Evolutionary conservation across 30 jellyfish, hydroid and myxozoan genomes (phyloP), one percentile per base, ranked within the genome.

Genomic region (Phacellophora camtschatica): DNA sequence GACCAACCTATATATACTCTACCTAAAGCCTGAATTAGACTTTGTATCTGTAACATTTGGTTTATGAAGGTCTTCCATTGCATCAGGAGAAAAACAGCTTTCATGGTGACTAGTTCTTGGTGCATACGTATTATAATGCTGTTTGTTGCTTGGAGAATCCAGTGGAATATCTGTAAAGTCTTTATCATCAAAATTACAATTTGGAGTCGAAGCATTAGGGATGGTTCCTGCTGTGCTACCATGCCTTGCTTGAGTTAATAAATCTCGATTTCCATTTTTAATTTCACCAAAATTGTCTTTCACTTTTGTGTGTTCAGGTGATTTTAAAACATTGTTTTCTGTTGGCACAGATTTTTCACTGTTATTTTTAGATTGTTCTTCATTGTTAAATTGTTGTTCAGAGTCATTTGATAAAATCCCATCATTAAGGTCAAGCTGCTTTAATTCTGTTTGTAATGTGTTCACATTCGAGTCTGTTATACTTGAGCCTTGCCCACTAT

Each of bases 401-500:
- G 63, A 82, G 3, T 43, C 67, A 13, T 23, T 66, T 4, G 65
- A 53, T 22, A 23, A 35, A 66, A 58, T 81, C 27, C 64, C 90
- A 63, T 78, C 90, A 45, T 67, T 63, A 49, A 68, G 39, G 28
- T 83, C 87, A 42, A 71, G 54, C 35, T 70, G 46, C 35, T 71
- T 83, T 13, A 61, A 50, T 8, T 83, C 95, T 46, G 43, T 56
- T 31, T 62, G 82, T 18, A 45, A 16, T 19, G 82, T 53, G 76
- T 13, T 71, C 46, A 59, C 50, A 62, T 78, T 83, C 9, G 87
- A 31, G 18, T 71, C 95, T 24, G 88, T 83, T 9, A 90, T 89
- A 57, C 97, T 90, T n/a, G 97, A 90, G 4, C 97, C 97, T 55
- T 90, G 95, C 1, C 97, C 97, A 77, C 97, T 90, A 31, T 90